Evolutionary conservation across 2,888 invertebrate species (phyloP).

Genomic region (Agrotis exclamationis): DNA sequence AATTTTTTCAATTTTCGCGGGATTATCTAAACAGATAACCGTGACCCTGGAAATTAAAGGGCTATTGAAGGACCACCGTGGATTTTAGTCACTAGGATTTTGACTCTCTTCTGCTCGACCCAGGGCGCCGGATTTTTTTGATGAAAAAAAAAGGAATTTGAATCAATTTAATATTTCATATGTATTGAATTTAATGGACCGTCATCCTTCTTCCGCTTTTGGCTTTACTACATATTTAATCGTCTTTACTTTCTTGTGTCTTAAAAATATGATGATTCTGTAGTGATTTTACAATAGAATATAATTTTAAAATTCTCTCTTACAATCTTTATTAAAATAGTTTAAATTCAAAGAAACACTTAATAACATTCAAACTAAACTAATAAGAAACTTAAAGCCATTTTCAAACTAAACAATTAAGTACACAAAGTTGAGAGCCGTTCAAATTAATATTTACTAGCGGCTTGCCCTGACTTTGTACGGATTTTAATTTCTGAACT

Average conservation of each 20-base stretch:
- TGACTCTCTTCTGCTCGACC: too few relatives aligned
- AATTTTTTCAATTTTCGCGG: too few relatives aligned
- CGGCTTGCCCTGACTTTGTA: too few relatives aligned
- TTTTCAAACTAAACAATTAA: constrained; percentile 27
- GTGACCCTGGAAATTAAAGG: background rate
- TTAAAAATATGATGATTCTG: background rate
- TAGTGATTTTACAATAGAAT: background rate
- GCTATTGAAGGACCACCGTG: too few relatives aligned
- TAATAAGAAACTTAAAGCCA: constrained; percentile 24
- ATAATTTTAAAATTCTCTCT: constrained; percentile 2
- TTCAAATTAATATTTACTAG: constrained; percentile 6
- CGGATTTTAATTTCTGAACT: too few relatives aligned
- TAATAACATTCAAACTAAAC: background rate
- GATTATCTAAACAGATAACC: background rate
- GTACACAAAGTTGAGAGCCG: background rate
- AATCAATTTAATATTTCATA: too few relatives aligned
- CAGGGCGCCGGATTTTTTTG: too few relatives aligned
- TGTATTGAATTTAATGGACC: too few relatives aligned
- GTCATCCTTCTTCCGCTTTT: too few relatives aligned
- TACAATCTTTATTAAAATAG: background rate
- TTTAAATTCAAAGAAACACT: constrained; percentile 14
- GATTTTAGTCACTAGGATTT: too few relatives aligned
- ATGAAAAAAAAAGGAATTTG: too few relatives aligned
- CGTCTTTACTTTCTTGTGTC: background rate
- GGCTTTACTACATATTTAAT: background rate